Evolutionary conservation across 2,888 invertebrate species (phyloP).

Genomic region (Amphipyra tragopoginis): DNA sequence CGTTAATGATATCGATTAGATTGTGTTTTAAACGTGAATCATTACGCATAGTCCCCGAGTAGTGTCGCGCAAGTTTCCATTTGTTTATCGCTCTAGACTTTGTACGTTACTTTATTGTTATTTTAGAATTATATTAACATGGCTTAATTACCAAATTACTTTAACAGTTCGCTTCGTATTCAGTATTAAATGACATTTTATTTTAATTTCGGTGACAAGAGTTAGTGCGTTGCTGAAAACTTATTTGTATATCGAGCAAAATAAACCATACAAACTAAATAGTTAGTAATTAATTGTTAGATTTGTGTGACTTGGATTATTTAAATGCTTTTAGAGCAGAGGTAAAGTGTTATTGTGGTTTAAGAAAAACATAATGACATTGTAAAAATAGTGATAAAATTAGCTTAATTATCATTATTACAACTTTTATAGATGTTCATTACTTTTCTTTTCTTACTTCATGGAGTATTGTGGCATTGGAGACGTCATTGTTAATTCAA

Average conservation of each 20-base stretch:
- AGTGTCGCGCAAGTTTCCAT: constrained; percentile 82
- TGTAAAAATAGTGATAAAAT: constrained; percentile 90
- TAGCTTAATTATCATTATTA: constrained; percentile 90
- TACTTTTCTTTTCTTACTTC: constrained; percentile 89
- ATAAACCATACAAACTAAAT: constrained; percentile 87
- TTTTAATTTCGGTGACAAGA: constrained; percentile 77
- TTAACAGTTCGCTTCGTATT: constrained; percentile 85
- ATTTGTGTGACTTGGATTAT: constrained; percentile 90
- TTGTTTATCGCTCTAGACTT: constrained; percentile 75
- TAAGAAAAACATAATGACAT: constrained; percentile 90
- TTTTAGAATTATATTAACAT: constrained; percentile 76
- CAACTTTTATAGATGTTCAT: constrained; percentile 90
- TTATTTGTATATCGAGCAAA: constrained; percentile 90
- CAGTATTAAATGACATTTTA: constrained; percentile 87
- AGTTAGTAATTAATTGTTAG: constrained; percentile 90
- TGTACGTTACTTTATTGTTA: constrained; percentile 81
- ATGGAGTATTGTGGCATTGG: constrained; percentile 89
- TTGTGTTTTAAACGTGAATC: constrained; percentile 73
- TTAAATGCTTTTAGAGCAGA: constrained; percentile 89
- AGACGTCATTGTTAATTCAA: constrained; percentile 90
- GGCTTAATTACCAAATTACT: constrained; percentile 88
- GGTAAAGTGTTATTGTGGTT: constrained; percentile 89
- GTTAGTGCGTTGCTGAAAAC: constrained; percentile 78
- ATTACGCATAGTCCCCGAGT: constrained; percentile 80
- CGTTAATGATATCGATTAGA: constrained; percentile 77